A percentile compares a stretch with the other conserved stretches of the same genome.
Conservation (phyloP, 1,140 invertebrate genomes). For the Tyrophagus putrescentiae region DNA sequence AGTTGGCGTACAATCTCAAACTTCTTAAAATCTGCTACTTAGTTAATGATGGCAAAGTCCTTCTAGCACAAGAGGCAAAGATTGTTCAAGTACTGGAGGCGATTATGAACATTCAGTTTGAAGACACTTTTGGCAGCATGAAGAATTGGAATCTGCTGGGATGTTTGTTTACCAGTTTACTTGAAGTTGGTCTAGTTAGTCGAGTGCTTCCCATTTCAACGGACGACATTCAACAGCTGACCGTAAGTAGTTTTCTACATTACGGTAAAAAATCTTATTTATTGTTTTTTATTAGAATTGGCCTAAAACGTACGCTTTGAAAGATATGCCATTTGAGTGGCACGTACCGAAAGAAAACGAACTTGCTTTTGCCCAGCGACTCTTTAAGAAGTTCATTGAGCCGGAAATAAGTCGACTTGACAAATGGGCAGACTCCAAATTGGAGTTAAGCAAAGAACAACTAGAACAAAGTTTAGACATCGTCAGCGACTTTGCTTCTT, state of each 20-base stretch:
- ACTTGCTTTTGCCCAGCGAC: constrained; percentile 1
- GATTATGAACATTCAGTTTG: neutral
- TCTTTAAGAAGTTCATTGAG: neutral
- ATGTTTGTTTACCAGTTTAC: neutral
- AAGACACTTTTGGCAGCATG: neutral
- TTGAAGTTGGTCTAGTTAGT: neutral
- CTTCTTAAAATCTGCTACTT: neutral
- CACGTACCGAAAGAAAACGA: neutral
- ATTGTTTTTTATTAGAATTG: neutral
- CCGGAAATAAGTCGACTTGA: neutral
- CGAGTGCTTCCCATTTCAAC: neutral
- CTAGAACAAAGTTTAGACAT: neutral
- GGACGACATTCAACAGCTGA: neutral
- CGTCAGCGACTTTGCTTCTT: neutral
- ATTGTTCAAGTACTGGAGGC: neutral
- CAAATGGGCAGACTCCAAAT: neutral
- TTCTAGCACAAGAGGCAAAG: neutral
- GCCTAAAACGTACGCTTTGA: neutral
- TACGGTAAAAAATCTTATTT: neutral
- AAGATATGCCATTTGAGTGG: neutral
- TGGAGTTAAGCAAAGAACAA: neutral
- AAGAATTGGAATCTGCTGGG: neutral
- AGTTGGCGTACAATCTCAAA: neutral
- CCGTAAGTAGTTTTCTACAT: no score
- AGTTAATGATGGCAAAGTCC: neutral